phyloP scores from a whole-genome alignment of 2,888 invertebrate genomes.

The Agrochola lychnidis region DNA sequence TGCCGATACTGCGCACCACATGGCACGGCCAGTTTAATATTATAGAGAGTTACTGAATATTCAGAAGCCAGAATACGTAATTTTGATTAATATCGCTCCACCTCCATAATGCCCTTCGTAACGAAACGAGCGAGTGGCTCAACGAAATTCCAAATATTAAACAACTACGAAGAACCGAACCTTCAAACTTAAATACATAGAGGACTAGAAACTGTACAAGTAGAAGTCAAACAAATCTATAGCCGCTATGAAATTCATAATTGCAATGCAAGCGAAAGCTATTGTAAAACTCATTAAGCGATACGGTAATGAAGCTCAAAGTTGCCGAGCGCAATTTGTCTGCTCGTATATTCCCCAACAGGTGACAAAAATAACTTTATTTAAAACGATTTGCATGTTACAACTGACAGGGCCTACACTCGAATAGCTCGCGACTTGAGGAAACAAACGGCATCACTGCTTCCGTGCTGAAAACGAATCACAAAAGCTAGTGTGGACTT shows the following conservation, averaged over 20 bases:
- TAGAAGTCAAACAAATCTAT: background rate
- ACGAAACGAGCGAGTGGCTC: background rate
- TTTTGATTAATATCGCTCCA: background rate
- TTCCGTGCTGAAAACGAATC: conserved; percentile 7
- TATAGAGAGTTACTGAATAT: conserved; percentile 20
- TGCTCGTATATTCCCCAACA: conserved; percentile 2
- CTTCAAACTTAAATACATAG: background rate
- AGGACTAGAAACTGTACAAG: background rate
- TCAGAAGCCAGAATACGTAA: conserved; percentile 9
- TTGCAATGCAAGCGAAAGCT: conserved; percentile 8
- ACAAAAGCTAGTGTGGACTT: conserved; percentile 8
- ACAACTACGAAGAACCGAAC: background rate
- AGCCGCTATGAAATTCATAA: conserved; percentile 15
- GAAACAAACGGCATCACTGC: conserved; percentile 6
- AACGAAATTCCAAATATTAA: conserved; percentile 3
- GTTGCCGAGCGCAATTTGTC: conserved; percentile 21
- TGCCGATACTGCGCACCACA: conserved; percentile 7
- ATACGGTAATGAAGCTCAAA: conserved; percentile 37
- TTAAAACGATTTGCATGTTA: conserved; percentile 7
- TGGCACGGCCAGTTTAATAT: conserved; percentile 1
- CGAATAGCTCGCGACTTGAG: background rate
- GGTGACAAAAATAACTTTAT: conserved; percentile 17
- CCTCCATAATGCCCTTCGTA: background rate
- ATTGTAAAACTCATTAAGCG: conserved; percentile 29
- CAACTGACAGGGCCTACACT: conserved; percentile 23